Percentiles rank a stretch among this genome's conserved stretches.
Evolutionary conservation across 2,888 invertebrate genomes (phyloP).

Genomic region (Spialia ferax): DNA sequence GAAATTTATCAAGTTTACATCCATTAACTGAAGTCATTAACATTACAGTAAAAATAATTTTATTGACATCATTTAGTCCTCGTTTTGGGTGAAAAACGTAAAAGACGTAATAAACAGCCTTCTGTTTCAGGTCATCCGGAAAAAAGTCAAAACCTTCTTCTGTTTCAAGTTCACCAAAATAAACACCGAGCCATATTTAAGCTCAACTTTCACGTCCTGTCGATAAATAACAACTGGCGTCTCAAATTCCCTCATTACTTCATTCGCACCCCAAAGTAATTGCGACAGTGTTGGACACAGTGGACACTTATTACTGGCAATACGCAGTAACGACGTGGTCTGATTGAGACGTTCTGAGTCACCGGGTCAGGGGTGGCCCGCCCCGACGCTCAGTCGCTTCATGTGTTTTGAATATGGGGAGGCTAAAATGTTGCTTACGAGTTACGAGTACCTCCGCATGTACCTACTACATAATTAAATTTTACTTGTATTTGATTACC

Average conservation of each 20-base stretch:
- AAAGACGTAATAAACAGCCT: too few species aligned
- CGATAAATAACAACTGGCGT: conserved; percentile 19
- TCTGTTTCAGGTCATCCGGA: too few species aligned
- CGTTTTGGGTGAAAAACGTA: too few species aligned
- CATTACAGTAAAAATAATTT: too few species aligned
- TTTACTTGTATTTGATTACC: too few species aligned
- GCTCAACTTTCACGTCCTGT: background rate
- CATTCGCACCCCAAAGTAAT: conserved; percentile 40
- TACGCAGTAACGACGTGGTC: conserved; percentile 47
- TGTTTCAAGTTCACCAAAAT: too few species aligned
- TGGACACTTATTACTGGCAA: conserved; percentile 53
- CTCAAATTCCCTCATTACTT: conserved; percentile 41
- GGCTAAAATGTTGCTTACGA: conserved; percentile 23
- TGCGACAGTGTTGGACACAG: conserved; percentile 38
- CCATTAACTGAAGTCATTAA: too few species aligned
- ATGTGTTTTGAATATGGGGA: conserved; percentile 13
- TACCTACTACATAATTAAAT: too few species aligned
- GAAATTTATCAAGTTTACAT: too few species aligned
- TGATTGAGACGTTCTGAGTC: conserved; percentile 77
- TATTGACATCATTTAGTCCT: too few species aligned
- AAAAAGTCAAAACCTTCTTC: too few species aligned
- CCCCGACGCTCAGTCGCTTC: conserved; percentile 49
- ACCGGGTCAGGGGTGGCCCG: conserved; percentile 76
- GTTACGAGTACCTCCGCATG: too few species aligned
- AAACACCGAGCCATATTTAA: background rate